These are phyloP conservation scores for Pachycephala philippinensis DNA, from an alignment of 2,113 vertebrate genomes.

Conservation along the genomic window DNA sequence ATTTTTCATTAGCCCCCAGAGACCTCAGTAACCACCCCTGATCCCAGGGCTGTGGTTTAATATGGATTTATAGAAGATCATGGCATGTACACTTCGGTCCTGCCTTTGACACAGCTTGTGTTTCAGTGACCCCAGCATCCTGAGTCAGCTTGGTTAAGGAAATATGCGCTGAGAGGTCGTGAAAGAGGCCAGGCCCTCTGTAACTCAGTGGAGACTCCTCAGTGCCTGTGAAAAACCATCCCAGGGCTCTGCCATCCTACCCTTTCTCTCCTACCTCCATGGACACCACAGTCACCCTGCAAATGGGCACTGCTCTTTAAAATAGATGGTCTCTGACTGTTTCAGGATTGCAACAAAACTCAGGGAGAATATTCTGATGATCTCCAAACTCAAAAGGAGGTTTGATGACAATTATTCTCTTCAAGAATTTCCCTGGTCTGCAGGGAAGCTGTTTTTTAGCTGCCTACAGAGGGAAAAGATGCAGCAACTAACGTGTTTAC, in stretches of 20 bases:
- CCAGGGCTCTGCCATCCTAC: background rate
- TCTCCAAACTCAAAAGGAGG: background rate
- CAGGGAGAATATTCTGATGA: background rate
- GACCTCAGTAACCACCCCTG: background rate
- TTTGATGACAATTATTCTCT: background rate
- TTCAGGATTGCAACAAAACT: background rate
- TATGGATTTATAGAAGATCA: background rate
- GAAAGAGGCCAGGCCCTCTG: background rate
- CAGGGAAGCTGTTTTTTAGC: background rate
- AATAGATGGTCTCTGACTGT: background rate
- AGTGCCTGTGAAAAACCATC: background rate
- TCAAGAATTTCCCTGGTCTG: background rate
- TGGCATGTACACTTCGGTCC: background rate
- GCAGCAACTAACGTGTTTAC: background rate
- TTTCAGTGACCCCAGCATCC: conserved; percentile 25
- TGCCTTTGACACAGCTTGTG: background rate
- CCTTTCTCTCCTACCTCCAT: background rate
- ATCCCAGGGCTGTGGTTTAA: background rate
- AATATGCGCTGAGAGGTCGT: conserved; percentile 7
- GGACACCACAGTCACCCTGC: background rate
- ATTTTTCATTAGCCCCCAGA: background rate
- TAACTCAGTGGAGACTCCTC: background rate
- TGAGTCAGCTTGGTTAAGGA: conserved; percentile 27
- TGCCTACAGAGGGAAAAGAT: background rate
- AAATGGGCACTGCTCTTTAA: background rate